Evolutionary conservation across 2,113 vertebrate species (phyloP).

Genomic region (Macrotis lagotis): DNA sequence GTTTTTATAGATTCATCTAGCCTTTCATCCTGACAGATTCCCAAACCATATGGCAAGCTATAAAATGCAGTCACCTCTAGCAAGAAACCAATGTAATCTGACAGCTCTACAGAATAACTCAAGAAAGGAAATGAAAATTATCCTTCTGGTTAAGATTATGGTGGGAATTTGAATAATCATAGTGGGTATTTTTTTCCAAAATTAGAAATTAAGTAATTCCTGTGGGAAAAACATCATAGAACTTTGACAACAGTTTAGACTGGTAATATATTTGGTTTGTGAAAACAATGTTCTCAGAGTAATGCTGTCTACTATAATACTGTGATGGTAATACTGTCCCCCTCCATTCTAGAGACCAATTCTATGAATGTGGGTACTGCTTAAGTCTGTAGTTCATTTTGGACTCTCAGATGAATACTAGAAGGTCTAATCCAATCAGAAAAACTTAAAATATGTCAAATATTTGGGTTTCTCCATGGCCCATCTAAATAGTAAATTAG

Average conservation of each 20-base stretch:
- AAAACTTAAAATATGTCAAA: not conserved
- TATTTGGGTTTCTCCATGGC: not conserved
- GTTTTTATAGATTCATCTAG: not conserved
- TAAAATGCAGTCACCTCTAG: not conserved
- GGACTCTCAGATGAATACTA: not conserved
- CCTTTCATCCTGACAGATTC: not conserved
- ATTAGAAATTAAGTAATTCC: not conserved
- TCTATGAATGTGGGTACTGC: not conserved
- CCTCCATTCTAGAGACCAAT: not conserved
- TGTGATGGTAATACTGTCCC: too few relatives aligned
- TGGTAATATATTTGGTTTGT: not conserved
- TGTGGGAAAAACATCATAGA: not conserved
- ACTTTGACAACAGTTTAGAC: not conserved
- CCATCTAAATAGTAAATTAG: not conserved
- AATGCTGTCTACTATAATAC: not conserved
- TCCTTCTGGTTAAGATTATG: not conserved
- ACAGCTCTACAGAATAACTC: not conserved
- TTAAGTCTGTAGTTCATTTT: not conserved
- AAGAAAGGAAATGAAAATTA: not conserved
- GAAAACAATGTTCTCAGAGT: not conserved
- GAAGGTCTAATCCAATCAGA: not conserved
- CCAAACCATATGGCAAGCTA: not conserved
- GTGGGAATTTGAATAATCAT: not conserved
- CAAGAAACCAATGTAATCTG: not conserved
- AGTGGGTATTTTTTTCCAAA: not conserved